Evolutionary conservation across 2,888 invertebrate genomes (phyloP).

Genomic region (Taphrorychus bicolor): DNA sequence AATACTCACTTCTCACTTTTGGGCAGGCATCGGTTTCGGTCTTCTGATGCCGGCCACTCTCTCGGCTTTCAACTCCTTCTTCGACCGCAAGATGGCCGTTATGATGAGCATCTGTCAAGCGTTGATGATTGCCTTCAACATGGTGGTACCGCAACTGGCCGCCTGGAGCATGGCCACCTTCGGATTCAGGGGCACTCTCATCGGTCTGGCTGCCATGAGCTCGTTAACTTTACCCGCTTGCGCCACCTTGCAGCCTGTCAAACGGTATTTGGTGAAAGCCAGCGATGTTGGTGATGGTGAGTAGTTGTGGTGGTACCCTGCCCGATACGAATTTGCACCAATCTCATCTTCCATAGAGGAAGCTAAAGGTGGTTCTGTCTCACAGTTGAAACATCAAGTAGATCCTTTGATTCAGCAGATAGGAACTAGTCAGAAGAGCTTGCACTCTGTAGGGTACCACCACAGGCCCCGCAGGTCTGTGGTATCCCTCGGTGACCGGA

Average conservation of each 20-base stretch:
- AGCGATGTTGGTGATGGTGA: background rate
- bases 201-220: conserved; percentile 71
- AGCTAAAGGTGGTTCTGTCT: background rate
- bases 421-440: conserved; percentile 15
- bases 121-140: conserved; percentile 71
- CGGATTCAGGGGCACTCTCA: conserved; percentile 68
- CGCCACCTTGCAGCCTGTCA: conserved; percentile 76
- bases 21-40: conserved; percentile 74
- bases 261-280: conserved; percentile 68
- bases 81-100: conserved; percentile 71
- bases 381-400: background rate
- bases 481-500: conserved; percentile 50
- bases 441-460: conserved; percentile 3
- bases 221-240: conserved; percentile 73
- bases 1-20: background rate
- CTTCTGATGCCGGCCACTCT: conserved; percentile 76
- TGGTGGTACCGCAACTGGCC: conserved; percentile 71
- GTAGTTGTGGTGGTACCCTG: background rate
- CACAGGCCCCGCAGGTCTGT: conserved; percentile 47
- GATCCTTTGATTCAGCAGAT: background rate
- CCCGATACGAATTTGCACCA: too few relatives aligned
- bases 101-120: conserved; percentile 81
- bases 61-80: conserved; percentile 78
- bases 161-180: conserved; percentile 68
- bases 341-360: background rate